Percentiles rank a stretch among this genome's conserved stretches.
Conservation (phyloP, 2,113 vertebrate genomes). For the Guaruba guarouba region DNA sequence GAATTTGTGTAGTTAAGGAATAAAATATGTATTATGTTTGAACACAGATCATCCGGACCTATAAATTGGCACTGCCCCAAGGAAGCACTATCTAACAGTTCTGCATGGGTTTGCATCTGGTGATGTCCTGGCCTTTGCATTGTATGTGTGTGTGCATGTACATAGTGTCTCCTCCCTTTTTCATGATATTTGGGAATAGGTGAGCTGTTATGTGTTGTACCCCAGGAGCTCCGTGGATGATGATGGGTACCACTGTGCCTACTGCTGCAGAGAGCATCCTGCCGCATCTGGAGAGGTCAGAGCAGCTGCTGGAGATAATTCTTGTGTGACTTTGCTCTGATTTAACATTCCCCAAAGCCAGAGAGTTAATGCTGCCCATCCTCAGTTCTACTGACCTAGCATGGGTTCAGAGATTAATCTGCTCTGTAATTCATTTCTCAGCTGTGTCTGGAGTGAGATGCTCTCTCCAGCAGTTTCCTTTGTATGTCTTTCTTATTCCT, state of each 20-base stretch:
- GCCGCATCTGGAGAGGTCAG: neutral
- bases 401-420: neutral
- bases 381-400: neutral
- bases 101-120: rapidly evolving
- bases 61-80: neutral
- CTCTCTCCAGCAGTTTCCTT: neutral
- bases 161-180: neutral
- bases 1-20: neutral
- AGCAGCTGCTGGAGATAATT: neutral
- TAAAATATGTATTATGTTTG: neutral
- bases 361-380: neutral
- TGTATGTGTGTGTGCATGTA: rapidly evolving
- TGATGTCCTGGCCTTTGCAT: neutral
- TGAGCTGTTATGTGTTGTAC: neutral
- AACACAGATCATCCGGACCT: neutral
- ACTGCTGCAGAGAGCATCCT: neutral
- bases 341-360: neutral
- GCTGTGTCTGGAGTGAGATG: neutral
- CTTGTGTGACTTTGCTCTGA: neutral
- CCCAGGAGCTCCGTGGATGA: neutral
- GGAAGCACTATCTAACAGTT: neutral
- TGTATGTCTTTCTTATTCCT: neutral
- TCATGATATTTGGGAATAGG: rapidly evolving
- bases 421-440: neutral
- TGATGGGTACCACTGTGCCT: neutral